phyloP scores from a whole-genome alignment of 2,888 invertebrate genomes.

The Orthosia gracilis region DNA sequence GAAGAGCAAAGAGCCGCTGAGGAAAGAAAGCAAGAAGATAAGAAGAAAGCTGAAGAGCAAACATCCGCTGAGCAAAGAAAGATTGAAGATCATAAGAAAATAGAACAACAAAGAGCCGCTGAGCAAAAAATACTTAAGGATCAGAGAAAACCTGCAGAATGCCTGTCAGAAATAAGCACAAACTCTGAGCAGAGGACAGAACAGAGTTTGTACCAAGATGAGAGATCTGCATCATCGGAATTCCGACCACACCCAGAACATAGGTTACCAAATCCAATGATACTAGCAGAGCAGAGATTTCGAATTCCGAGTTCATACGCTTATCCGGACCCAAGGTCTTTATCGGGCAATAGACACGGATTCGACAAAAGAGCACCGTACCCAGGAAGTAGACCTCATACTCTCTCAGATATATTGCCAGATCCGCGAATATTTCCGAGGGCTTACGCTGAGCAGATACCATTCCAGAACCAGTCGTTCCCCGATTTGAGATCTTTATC shows the following conservation, averaged over 20 bases:
- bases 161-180: constrained; percentile 33
- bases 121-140: constrained; percentile 23
- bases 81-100: not conserved
- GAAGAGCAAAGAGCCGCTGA: not conserved
- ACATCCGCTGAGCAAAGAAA: no score
- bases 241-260: constrained; percentile 34
- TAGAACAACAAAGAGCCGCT: not conserved
- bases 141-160: constrained; percentile 22
- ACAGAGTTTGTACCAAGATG: constrained; percentile 21
- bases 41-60: no score
- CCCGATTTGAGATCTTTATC: constrained; percentile 22
- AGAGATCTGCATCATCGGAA: constrained; percentile 30
- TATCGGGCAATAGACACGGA: constrained; percentile 17
- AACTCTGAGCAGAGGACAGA: constrained; percentile 31
- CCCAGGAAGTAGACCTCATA: constrained; percentile 22
- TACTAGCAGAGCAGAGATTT: constrained; percentile 38
- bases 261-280: constrained; percentile 30
- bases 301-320: constrained; percentile 28
- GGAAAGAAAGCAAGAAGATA: no score
- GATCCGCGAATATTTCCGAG: constrained; percentile 32
- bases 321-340: constrained; percentile 34
- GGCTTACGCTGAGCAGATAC: constrained; percentile 27
- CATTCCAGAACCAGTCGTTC: constrained; percentile 35
- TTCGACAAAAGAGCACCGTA: constrained; percentile 26
- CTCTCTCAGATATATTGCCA: constrained; percentile 26